Conservation (phyloP, 2,113 vertebrate species). For the Tichodroma muraria region DNA sequence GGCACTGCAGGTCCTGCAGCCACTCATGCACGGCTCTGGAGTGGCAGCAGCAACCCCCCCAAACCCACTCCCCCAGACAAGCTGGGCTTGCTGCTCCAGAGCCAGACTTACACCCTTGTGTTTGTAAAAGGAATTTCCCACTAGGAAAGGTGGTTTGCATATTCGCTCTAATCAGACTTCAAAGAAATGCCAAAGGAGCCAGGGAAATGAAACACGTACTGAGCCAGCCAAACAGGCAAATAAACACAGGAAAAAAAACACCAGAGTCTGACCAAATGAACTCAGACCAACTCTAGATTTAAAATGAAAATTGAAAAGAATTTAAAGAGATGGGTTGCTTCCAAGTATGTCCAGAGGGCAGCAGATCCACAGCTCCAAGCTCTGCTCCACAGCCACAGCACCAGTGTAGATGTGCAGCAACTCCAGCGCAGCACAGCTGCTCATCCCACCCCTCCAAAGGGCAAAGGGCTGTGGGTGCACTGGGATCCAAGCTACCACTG, state of each 20-base stretch:
- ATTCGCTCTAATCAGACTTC: slow-evolving; percentile 37
- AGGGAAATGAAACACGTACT: slow-evolving; percentile 3
- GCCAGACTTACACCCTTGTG: neutral
- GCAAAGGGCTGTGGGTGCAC: neutral
- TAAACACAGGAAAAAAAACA: neutral
- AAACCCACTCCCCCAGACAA: neutral
- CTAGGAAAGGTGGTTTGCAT: neutral
- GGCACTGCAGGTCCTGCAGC: neutral
- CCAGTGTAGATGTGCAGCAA: rapidly evolving
- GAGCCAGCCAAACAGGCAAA: neutral
- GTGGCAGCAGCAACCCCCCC: neutral
- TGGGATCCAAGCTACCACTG: neutral
- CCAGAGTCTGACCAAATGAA: neutral
- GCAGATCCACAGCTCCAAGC: neutral
- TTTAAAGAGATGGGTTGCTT: neutral
- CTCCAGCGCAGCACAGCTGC: neutral
- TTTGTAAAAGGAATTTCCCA: slow-evolving; percentile 2
- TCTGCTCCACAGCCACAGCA: neutral
- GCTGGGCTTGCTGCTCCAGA: neutral
- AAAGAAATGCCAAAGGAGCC: slow-evolving; percentile 19
- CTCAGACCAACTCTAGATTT: neutral
- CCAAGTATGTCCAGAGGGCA: neutral
- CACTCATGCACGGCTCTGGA: neutral
- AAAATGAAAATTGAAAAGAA: neutral
- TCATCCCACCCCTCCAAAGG: neutral